phyloP scores from a whole-genome alignment of 2,888 invertebrate species.

The Drosophila rellima region DNA sequence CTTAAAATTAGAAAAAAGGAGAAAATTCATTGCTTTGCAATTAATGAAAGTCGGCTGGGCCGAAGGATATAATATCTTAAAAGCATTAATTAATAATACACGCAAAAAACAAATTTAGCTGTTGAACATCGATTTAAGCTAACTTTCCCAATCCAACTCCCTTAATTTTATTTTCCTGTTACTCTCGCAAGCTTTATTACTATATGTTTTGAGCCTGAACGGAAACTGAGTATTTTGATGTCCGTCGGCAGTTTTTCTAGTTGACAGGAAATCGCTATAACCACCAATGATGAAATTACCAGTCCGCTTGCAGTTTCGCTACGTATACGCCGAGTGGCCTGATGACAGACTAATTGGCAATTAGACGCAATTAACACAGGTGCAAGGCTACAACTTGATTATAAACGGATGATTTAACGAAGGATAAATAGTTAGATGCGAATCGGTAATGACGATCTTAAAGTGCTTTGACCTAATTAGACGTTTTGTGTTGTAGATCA shows the following conservation, averaged over 20 bases:
- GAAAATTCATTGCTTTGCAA: too few relatives aligned
- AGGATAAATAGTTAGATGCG: constrained; percentile 14
- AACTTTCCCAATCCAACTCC: not conserved
- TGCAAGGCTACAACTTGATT: constrained; percentile 17
- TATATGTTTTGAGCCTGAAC: constrained; percentile 3
- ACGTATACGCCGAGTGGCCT: constrained; percentile 20
- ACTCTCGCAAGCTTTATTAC: not conserved
- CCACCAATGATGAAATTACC: constrained; percentile 32
- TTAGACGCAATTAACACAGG: constrained; percentile 34
- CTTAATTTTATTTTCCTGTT: not conserved
- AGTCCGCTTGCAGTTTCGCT: not conserved
- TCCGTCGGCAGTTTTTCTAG: constrained; percentile 5
- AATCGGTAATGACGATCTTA: not conserved
- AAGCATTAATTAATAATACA: constrained; percentile 46
- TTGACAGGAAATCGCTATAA: constrained; percentile 38
- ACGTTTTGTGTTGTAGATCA: constrained; percentile 3
- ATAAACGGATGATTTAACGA: not conserved
- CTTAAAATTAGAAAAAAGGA: too few relatives aligned
- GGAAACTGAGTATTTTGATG: constrained; percentile 15
- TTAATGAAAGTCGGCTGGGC: not conserved
- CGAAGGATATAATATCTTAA: constrained; percentile 25
- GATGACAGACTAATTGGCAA: constrained; percentile 28
- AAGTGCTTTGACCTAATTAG: constrained; percentile 38
- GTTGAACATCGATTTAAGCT: not conserved
- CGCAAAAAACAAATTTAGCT: constrained; percentile 63